Percentiles rank a stretch among this genome's conserved stretches.
Evolutionary conservation across 2,888 invertebrate species (phyloP).

Genomic region (Drosophila lutescens): DNA sequence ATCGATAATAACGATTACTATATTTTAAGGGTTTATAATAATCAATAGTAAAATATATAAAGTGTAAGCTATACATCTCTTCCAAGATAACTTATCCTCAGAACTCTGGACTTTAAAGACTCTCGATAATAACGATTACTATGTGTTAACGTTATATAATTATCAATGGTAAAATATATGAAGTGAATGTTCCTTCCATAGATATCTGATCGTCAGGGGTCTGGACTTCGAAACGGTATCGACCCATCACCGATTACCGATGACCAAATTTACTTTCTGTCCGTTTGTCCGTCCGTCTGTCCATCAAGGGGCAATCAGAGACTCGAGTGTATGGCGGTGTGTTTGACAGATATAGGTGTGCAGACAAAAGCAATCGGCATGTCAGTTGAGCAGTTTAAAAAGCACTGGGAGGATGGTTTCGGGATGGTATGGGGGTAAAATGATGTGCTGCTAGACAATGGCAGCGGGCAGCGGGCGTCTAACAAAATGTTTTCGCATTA

Average conservation of each 20-base stretch:
- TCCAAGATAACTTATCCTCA: no score
- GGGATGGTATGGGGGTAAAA: conserved; percentile 1
- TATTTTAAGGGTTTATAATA: no score
- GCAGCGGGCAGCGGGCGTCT: conserved; percentile 43
- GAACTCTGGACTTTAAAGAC: no score
- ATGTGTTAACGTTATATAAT: no score
- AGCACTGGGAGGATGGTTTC: background rate
- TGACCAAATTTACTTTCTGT: conserved; percentile 4
- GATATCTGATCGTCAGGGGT: background rate
- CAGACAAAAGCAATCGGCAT: conserved; percentile 37
- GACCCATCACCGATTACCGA: conserved; percentile 2
- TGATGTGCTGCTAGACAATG: conserved; percentile 22
- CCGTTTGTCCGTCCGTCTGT: conserved; percentile 5
- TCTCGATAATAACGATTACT: background rate
- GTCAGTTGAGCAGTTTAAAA: conserved; percentile 37
- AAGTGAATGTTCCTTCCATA: background rate
- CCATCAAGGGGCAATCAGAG: conserved; percentile 56
- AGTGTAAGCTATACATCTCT: no score
- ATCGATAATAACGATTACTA: background rate
- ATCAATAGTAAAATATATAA: no score
- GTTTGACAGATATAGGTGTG: conserved; percentile 29
- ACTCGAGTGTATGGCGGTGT: conserved; percentile 1
- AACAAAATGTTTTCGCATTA: conserved; percentile 74
- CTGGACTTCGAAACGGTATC: background rate
- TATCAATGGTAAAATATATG: background rate